Conservation (phyloP, 1,140 invertebrate genomes). For the Aradophagus sp. region DNA sequence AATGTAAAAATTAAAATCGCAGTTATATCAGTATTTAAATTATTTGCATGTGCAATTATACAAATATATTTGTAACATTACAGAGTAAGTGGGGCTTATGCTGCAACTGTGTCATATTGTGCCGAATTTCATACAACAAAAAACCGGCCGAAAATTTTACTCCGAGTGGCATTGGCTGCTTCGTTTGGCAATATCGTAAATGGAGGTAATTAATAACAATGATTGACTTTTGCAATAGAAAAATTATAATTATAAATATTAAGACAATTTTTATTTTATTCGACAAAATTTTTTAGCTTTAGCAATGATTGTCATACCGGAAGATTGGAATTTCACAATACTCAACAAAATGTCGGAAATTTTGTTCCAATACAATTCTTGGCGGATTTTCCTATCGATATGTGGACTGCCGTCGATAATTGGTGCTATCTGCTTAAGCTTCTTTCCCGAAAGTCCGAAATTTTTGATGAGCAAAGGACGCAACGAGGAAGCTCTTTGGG, state of each 20-base stretch:
- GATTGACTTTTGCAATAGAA: no score
- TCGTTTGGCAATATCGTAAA: constrained; percentile 64
- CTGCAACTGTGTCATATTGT: constrained; percentile 81
- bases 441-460: constrained; percentile 88
- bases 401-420: constrained; percentile 80
- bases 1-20: no score
- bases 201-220: constrained; percentile 60
- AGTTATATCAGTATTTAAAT: no score
- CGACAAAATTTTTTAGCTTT: constrained; percentile 21
- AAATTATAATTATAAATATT: no score
- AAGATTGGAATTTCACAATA: constrained; percentile 62
- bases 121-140: constrained; percentile 81
- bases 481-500: constrained; percentile 79
- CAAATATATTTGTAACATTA: no score
- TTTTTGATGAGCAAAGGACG: constrained; percentile 84
- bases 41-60: no score
- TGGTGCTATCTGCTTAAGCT: constrained; percentile 78
- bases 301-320: constrained; percentile 76
- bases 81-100: constrained; percentile 84
- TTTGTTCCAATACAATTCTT: constrained; percentile 77
- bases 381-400: constrained; percentile 84
- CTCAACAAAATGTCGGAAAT: constrained; percentile 42
- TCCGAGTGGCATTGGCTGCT: constrained; percentile 77
- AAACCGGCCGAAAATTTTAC: constrained; percentile 78
- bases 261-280: constrained; percentile 9